Conservation (phyloP, 1,140 invertebrate genomes). For the Drosophila ercepeae region DNA sequence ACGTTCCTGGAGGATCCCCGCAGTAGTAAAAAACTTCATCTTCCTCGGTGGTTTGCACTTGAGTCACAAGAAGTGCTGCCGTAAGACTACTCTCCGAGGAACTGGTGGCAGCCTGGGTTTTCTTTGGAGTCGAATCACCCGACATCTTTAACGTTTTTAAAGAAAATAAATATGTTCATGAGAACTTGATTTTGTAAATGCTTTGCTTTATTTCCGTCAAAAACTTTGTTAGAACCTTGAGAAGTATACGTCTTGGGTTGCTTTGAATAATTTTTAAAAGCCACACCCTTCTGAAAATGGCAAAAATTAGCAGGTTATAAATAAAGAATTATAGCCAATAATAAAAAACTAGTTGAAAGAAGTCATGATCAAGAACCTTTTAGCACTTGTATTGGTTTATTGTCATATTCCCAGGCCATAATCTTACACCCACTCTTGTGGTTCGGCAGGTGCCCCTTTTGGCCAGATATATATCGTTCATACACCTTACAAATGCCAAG, state of each 20-base stretch:
- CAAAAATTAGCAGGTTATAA: conserved; percentile 20
- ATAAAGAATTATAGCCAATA: not conserved
- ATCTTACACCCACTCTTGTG: conserved; percentile 25
- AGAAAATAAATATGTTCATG: not conserved
- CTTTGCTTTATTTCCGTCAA: not conserved
- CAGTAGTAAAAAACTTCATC: not conserved
- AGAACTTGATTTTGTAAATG: not conserved
- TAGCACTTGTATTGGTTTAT: not conserved
- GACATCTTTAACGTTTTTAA: conserved; percentile 1
- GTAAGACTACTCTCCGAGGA: conserved; percentile 9
- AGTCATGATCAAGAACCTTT: not conserved
- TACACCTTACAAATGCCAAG: conserved; percentile 59
- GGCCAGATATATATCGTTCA: conserved; percentile 23
- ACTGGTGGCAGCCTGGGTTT: not conserved
- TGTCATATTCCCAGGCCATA: conserved; percentile 22
- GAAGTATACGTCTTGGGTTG: not conserved
- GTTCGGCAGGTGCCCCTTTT: conserved; percentile 24
- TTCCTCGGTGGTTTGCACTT: conserved; percentile 1
- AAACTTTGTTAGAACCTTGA: not conserved
- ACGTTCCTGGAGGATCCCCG: not conserved
- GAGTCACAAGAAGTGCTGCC: conserved; percentile 15
- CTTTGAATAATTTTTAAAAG: not conserved
- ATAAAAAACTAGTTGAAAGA: conserved; percentile 1
- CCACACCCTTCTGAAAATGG: conserved; percentile 3
- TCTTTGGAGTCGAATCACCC: not conserved